phyloP scores from a whole-genome alignment of 2,888 invertebrate genomes.

The Cataglyphis rosenhaueri region DNA sequence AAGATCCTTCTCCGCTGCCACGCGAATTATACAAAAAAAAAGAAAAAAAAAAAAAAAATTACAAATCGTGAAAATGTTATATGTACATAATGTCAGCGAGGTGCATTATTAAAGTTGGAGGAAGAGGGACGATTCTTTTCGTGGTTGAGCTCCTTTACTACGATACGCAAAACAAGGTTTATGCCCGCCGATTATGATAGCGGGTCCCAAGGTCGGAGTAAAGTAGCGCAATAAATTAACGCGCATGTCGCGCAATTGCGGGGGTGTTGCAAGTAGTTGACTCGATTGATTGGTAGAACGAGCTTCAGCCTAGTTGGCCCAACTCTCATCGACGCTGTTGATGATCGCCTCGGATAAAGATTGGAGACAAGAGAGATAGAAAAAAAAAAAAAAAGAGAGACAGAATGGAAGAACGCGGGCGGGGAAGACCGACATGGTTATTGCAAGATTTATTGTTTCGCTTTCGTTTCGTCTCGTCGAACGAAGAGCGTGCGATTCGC shows the following conservation, averaged over 20 bases:
- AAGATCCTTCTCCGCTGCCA: neutral
- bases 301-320: slow-evolving; percentile 76
- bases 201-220: slow-evolving; percentile 57
- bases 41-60: neutral
- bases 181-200: slow-evolving; percentile 25
- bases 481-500: slow-evolving; percentile 43
- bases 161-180: slow-evolving; percentile 36
- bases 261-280: slow-evolving; percentile 78
- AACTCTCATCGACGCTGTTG: slow-evolving; percentile 59
- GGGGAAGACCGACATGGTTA: slow-evolving; percentile 69
- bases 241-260: slow-evolving; percentile 70
- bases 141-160: neutral
- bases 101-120: slow-evolving; percentile 22
- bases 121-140: slow-evolving; percentile 13
- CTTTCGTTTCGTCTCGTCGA: slow-evolving; percentile 71
- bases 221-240: slow-evolving; percentile 62
- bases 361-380: slow-evolving; percentile 18
- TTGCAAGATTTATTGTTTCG: slow-evolving; percentile 80
- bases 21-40: neutral
- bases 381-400: slow-evolving; percentile 20
- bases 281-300: slow-evolving; percentile 79
- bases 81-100: neutral
- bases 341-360: slow-evolving; percentile 45
- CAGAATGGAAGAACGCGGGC: slow-evolving; percentile 36
- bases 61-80: slow-evolving; percentile 37